These are phyloP conservation scores for Spheniscus humboldti DNA, from an alignment of 2,797 vertebrate genomes.

Conservation along the genomic window DNA sequence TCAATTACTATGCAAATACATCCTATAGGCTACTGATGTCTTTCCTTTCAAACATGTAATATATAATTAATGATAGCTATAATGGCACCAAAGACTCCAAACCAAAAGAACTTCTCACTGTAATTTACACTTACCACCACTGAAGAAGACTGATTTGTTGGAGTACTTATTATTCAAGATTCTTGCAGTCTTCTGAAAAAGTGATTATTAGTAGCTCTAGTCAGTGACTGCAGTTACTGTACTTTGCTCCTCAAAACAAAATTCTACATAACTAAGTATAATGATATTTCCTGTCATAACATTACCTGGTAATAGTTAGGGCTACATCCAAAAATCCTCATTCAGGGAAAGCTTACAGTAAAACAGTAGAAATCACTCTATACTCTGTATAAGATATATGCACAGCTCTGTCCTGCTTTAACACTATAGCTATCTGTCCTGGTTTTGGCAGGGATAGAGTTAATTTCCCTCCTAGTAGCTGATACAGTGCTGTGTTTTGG, in stretches of 20 bases:
- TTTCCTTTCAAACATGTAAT: slow-evolving; percentile 55
- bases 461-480: too few species aligned
- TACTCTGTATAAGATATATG: not conserved
- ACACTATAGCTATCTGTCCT: not conserved
- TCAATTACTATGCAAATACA: slow-evolving; percentile 67
- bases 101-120: slow-evolving; percentile 5
- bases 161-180: not conserved
- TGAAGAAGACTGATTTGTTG: not conserved
- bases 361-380: not conserved
- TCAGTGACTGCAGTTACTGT: not conserved
- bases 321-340: not conserved
- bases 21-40: slow-evolving; percentile 48
- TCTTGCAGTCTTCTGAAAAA: not conserved
- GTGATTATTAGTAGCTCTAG: not conserved
- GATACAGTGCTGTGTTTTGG: too few species aligned
- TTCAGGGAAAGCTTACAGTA: not conserved
- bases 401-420: not conserved
- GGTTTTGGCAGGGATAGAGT: too few species aligned
- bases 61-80: slow-evolving; percentile 61
- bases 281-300: not conserved
- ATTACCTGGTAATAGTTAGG: not conserved
- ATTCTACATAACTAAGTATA: not conserved
- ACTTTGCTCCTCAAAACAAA: not conserved
- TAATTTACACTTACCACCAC: slow-evolving; percentile 15
- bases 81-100: slow-evolving; percentile 53